These are phyloP conservation scores for Diorhabda sublineata DNA, from an alignment of 1,140 invertebrate genomes.

Conservation along the genomic window DNA sequence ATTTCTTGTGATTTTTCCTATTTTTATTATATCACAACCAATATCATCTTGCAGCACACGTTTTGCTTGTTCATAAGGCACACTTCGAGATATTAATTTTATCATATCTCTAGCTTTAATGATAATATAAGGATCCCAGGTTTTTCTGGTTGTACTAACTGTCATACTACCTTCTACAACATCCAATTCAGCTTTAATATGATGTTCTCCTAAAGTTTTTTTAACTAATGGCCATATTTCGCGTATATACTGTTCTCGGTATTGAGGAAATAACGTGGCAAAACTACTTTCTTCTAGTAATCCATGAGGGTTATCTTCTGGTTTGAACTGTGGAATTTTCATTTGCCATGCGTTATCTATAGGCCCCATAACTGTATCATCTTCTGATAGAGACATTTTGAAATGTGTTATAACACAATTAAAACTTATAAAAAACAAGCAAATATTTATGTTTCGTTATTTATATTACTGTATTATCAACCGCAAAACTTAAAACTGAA, in stretches of 20 bases:
- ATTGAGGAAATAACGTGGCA: slow-evolving; percentile 73
- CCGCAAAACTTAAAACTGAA: too few relatives aligned
- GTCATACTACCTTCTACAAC: slow-evolving; percentile 91
- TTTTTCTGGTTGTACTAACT: slow-evolving; percentile 93
- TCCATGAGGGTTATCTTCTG: slow-evolving; percentile 87
- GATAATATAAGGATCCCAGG: slow-evolving; percentile 98
- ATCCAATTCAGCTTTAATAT: slow-evolving; percentile 89
- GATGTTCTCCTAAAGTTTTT: slow-evolving; percentile 73
- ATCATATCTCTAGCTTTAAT: slow-evolving; percentile 96
- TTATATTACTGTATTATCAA: too few relatives aligned
- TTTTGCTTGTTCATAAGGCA: slow-evolving; percentile 93
- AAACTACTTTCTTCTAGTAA: slow-evolving; percentile 64
- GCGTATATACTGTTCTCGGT: slow-evolving; percentile 93
- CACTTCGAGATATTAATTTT: slow-evolving; percentile 90
- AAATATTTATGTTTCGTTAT: too few relatives aligned
- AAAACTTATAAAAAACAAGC: too few relatives aligned
- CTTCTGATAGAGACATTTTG: slow-evolving; percentile 21
- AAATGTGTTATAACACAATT: background rate
- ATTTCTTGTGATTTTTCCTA: slow-evolving; percentile 84
- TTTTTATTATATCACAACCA: slow-evolving; percentile 96
- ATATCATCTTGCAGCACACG: slow-evolving; percentile 85
- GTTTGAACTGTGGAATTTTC: slow-evolving; percentile 87
- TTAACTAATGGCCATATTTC: slow-evolving; percentile 95
- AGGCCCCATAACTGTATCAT: slow-evolving; percentile 48
- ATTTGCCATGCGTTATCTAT: slow-evolving; percentile 83